phyloP scores from a whole-genome alignment of 2,113 vertebrate genomes.

The Gadus chalcogrammus region DNA sequence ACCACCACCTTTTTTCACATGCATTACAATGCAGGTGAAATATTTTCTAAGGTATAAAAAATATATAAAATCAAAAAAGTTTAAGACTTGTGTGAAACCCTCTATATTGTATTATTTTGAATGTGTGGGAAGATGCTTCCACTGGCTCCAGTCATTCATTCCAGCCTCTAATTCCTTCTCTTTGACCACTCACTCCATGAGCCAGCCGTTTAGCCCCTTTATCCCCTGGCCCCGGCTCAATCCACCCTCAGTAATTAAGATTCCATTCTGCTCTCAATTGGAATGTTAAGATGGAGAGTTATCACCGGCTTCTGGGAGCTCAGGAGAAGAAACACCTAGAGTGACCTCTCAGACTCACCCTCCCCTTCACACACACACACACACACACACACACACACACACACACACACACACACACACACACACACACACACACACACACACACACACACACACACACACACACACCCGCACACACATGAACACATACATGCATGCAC shows the following conservation, averaged over 20 bases:
- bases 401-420: too few species aligned
- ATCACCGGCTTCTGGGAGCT: conserved; percentile 60
- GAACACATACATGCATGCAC: too few species aligned
- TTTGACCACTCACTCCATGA: conserved; percentile 51
- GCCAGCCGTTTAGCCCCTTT: conserved; percentile 45
- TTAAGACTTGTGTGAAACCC: background rate
- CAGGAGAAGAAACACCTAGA: conserved; percentile 65
- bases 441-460: conserved; percentile 6
- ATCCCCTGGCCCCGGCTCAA: conserved; percentile 32
- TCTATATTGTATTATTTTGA: conserved; percentile 21
- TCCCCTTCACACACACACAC: conserved; percentile 16
- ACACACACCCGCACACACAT: conserved; percentile 1
- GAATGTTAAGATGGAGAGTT: conserved; percentile 68
- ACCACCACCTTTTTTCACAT: too few species aligned
- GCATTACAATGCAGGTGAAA: too few species aligned
- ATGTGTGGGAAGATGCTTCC: conserved; percentile 31
- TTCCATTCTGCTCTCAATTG: conserved; percentile 64
- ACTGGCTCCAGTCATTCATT: conserved; percentile 45
- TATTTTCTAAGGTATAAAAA: too few species aligned
- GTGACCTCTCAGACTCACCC: conserved; percentile 71
- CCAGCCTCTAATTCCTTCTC: conserved; percentile 50
- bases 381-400: too few species aligned
- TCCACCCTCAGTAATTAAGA: conserved; percentile 68
- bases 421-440: too few species aligned
- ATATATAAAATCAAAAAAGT: too few species aligned